Base-by-base conservation (phyloP, 2,888 invertebrate species). In the Pharmacophagus antenor region DNA sequence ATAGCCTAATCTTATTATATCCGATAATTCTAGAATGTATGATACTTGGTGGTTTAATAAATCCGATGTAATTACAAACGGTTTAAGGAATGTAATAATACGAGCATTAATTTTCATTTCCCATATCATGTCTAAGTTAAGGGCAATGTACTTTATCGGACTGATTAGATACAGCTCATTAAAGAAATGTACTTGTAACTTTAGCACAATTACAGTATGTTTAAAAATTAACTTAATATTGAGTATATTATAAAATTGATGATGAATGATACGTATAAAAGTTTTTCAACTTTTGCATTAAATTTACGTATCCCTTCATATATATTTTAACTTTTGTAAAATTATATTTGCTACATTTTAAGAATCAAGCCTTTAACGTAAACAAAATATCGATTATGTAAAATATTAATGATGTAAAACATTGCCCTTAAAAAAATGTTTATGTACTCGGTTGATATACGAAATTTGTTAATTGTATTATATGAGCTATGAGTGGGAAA, bases 41-140 rank as follows among this genome's bases (percentile, higher is more conserved):
- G 18, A 22, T 47, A n/a, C 44, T 12, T 46, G 23, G 55, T 17
- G 60, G 51, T 60, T 51, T 37, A 27, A 50, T 27, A 15, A 7
- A 46, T 15, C 18, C 51, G 56, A 60, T 56, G 56, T 46, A 60
- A 56, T 60, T 60, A 51, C 51, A 60, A 52, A 56, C 60, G 55
- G 42, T 18, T 41, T 25, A 27, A 21, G 25, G 12, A 12, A 55
- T 42, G 46, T 21, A 53, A 58, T 5, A 44, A 51, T 44, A 17
- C 25, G 44, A 8, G 15, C 18, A 46, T 42, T 41, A 5, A 18
- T 48, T 25, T 58, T 31, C 46, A 52, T 20, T 25, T 31, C 47
- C 8, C 37, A 15, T 47, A 15, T 21, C 41, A 20, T 27, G 41
- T 42, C 20, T 23, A 49, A 49, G 48, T 56, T 46, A 60, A 53